phyloP scores from a whole-genome alignment of 1,140 invertebrate genomes.

The Drosophila bipectinata region DNA sequence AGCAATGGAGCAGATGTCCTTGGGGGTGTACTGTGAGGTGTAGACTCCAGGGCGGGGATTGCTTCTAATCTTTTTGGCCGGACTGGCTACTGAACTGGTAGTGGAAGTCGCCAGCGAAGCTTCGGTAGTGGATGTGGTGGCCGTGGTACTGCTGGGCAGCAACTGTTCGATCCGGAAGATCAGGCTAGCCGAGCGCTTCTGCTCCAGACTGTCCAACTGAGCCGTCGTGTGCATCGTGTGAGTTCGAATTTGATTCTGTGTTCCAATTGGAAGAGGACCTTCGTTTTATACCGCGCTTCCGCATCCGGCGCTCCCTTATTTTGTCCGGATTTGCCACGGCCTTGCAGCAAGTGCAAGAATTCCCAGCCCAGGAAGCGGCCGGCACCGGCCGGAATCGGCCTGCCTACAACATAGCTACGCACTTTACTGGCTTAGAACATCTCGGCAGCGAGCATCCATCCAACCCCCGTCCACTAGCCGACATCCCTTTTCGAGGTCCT shows the following conservation, averaged over 20 bases:
- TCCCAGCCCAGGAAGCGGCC: slow-evolving; percentile 67
- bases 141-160: slow-evolving; percentile 51
- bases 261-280: slow-evolving; percentile 73
- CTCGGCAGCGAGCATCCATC: not conserved
- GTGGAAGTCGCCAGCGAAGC: slow-evolving; percentile 1
- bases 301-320: slow-evolving; percentile 54
- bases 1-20: slow-evolving; percentile 64
- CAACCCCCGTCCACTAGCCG: slow-evolving; percentile 6
- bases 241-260: slow-evolving; percentile 72
- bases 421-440: slow-evolving; percentile 60
- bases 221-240: slow-evolving; percentile 71
- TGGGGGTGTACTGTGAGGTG: slow-evolving; percentile 65
- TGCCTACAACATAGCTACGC: slow-evolving; percentile 72
- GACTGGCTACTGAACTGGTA: slow-evolving; percentile 5
- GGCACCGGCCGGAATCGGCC: slow-evolving; percentile 32
- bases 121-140: slow-evolving; percentile 14
- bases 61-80: slow-evolving; percentile 56
- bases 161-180: slow-evolving; percentile 80
- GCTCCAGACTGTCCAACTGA: slow-evolving; percentile 62
- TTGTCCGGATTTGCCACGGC: slow-evolving; percentile 74
- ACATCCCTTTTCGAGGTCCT: slow-evolving; percentile 60
- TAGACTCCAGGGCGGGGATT: slow-evolving; percentile 75
- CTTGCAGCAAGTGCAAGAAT: slow-evolving; percentile 84
- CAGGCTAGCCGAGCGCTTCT: slow-evolving; percentile 70
- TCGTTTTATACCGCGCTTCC: slow-evolving; percentile 63